Evolutionary conservation across 2,797 vertebrate genomes (phyloP).

Genomic region (Enteromius argenteus): DNA sequence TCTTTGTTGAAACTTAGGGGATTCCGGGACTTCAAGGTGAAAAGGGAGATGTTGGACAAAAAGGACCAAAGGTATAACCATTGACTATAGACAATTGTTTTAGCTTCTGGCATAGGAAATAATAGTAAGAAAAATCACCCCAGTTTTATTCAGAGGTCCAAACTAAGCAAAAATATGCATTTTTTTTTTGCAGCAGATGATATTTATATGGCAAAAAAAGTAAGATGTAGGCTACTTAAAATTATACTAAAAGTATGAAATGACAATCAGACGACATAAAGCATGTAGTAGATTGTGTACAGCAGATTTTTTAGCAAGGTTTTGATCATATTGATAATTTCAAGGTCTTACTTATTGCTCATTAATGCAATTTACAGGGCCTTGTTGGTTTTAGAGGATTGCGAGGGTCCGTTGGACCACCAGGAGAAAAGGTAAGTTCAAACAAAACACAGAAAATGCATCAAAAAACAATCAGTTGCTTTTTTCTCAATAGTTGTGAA

Average conservation of each 20-base stretch:
- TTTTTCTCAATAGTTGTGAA: background rate
- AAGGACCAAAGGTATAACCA: conserved; percentile 71
- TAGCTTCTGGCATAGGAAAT: background rate
- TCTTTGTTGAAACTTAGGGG: conserved; percentile 65
- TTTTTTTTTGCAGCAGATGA: background rate
- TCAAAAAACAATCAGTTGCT: background rate
- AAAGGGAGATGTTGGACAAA: conserved; percentile 65
- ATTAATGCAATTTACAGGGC: conserved; percentile 67
- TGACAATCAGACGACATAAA: background rate
- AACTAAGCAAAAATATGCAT: background rate
- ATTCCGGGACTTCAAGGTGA: conserved; percentile 73
- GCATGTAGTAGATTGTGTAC: background rate
- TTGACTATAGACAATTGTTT: background rate
- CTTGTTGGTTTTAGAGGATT: conserved; percentile 70
- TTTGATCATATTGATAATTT: background rate
- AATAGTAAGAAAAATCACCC: background rate
- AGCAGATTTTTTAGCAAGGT: background rate
- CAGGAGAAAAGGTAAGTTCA: conserved; percentile 73
- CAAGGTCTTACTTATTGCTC: background rate
- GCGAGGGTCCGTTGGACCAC: conserved; percentile 68
- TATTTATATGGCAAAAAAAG: background rate
- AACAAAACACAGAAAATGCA: background rate
- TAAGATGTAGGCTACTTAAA: background rate
- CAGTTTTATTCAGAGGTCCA: background rate
- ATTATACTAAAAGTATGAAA: background rate